These are phyloP conservation scores for Neosalanx taihuensis DNA, from an alignment of 2,797 vertebrate genomes.

Conservation along the genomic window DNA sequence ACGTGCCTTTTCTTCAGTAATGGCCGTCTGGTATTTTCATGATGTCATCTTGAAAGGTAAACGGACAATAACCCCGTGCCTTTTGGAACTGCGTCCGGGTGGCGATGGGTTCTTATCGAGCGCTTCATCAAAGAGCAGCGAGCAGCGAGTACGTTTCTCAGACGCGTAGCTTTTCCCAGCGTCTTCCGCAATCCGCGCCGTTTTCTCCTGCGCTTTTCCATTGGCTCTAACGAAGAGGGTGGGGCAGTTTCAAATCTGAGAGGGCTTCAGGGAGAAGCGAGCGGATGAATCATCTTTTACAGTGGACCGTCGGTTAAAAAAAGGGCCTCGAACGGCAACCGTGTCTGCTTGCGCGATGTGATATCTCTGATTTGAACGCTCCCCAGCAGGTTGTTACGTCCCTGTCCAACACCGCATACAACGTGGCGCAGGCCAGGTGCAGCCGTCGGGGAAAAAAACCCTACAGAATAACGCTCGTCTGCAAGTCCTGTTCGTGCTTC, in stretches of 20 bases:
- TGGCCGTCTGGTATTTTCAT: slow-evolving; percentile 2
- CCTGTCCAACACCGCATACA: no score
- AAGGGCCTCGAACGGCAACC: neutral
- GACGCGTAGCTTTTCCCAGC: slow-evolving; percentile 1
- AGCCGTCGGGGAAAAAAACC: no score
- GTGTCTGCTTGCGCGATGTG: neutral
- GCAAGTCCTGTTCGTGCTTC: no score
- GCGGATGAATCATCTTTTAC: neutral
- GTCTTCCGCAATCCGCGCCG: neutral
- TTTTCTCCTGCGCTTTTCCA: neutral
- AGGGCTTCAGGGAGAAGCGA: neutral
- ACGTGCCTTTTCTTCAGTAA: neutral
- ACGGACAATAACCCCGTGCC: slow-evolving; percentile 18
- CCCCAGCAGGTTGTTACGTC: no score
- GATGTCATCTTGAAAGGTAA: slow-evolving; percentile 21
- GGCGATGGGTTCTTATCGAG: slow-evolving; percentile 21
- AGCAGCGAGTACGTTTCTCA: slow-evolving; percentile 7
- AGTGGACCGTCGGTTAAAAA: neutral
- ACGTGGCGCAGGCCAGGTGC: no score
- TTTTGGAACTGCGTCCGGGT: slow-evolving; percentile 34
- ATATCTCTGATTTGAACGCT: no score
- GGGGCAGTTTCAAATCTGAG: neutral
- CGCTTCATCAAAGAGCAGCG: slow-evolving; percentile 25
- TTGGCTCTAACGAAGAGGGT: neutral
- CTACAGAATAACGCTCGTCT: no score